phyloP scores from a whole-genome alignment of 2,797 vertebrate genomes.

The Sphaeramia orbicularis region DNA sequence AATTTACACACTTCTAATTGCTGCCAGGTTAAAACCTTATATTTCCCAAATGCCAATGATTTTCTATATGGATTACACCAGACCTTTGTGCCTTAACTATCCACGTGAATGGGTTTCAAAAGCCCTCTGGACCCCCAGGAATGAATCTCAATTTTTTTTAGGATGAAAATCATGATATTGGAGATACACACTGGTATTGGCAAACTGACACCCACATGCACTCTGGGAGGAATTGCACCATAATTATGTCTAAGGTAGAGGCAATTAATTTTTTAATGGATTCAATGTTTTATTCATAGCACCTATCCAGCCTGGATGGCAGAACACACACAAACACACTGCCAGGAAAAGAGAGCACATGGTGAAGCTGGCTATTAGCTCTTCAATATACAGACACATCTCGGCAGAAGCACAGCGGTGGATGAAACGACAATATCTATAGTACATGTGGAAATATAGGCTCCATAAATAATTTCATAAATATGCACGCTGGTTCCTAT shows the following conservation, averaged over 20 bases:
- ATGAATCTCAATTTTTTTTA: slow-evolving; percentile 2
- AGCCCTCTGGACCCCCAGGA: no score
- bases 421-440: slow-evolving; percentile 8
- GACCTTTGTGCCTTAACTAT: not conserved
- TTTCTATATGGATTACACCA: not conserved
- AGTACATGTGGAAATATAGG: slow-evolving; percentile 8
- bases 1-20: slow-evolving; percentile 38
- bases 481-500: slow-evolving; percentile 11
- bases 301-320: slow-evolving; percentile 73
- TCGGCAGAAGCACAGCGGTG: slow-evolving; percentile 26
- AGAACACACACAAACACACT: slow-evolving; percentile 49
- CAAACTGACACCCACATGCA: slow-evolving; percentile 37
- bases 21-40: not conserved
- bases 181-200: slow-evolving; percentile 19
- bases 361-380: slow-evolving; percentile 51
- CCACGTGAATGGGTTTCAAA: not conserved
- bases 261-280: slow-evolving; percentile 86
- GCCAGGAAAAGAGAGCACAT: slow-evolving; percentile 54
- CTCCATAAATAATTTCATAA: slow-evolving; percentile 30
- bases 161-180: slow-evolving; percentile 25
- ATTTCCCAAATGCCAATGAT: slow-evolving; percentile 27
- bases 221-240: slow-evolving; percentile 71
- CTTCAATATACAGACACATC: slow-evolving; percentile 36
- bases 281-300: slow-evolving; percentile 87
- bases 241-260: slow-evolving; percentile 85